Evolutionary conservation across 2,888 invertebrate species (phyloP).

Genomic region (Schizaphis graminum): DNA sequence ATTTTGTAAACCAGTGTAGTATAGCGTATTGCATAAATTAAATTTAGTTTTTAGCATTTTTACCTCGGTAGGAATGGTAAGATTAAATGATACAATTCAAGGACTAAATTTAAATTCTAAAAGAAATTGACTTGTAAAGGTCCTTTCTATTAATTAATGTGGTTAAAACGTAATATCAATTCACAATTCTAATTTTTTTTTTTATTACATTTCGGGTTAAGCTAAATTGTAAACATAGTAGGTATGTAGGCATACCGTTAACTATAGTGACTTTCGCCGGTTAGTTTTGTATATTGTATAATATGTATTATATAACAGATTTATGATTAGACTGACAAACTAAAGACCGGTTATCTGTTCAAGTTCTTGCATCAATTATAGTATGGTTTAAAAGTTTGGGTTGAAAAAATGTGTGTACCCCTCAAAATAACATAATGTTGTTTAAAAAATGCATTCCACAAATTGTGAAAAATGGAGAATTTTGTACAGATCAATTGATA

Average conservation of each 20-base stretch:
- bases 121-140: neutral
- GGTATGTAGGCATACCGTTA: neutral
- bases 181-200: too few species aligned
- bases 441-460: neutral
- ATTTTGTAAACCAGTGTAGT: neutral
- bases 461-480: neutral
- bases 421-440: neutral
- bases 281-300: neutral
- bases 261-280: neutral
- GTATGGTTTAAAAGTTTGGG: neutral
- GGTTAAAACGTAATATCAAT: neutral
- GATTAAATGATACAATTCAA: neutral
- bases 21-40: too few species aligned
- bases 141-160: neutral
- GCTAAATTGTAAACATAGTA: neutral
- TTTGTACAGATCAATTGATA: neutral
- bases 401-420: neutral
- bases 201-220: neutral
- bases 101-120: neutral
- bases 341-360: neutral
- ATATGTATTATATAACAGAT: neutral
- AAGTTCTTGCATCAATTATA: neutral
- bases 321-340: neutral
- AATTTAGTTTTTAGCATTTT: neutral
- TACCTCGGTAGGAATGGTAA: neutral